These are phyloP conservation scores for Myoxocephalus aenaeus DNA, from an alignment of 2,797 vertebrate species.

Conservation along the genomic window DNA sequence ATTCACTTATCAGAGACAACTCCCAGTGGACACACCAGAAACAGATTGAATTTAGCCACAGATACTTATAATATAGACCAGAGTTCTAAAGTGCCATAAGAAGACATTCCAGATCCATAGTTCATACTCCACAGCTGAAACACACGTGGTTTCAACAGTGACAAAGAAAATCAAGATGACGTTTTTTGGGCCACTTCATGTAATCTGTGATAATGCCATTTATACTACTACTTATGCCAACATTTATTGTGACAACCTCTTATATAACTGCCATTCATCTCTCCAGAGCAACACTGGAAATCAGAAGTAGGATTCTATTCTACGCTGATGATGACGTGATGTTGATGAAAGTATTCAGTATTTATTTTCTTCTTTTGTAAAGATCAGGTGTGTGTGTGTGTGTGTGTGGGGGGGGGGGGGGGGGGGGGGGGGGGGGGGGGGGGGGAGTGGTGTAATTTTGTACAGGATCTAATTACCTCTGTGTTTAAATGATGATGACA, in stretches of 20 bases:
- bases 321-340: constrained; percentile 54
- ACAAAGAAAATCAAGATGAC: constrained; percentile 13
- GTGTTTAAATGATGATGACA: constrained; percentile 70
- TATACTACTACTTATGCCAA: constrained; percentile 37
- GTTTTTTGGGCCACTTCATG: constrained; percentile 35
- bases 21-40: constrained; percentile 1
- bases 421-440: constrained; percentile 44
- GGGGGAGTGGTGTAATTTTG: constrained; percentile 65
- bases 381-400: constrained; percentile 41
- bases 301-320: constrained; percentile 49
- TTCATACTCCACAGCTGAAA: constrained; percentile 12
- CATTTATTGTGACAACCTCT: constrained; percentile 68
- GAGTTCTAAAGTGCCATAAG: constrained; percentile 11
- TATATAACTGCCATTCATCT: constrained; percentile 54
- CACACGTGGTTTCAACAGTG: constrained; percentile 4
- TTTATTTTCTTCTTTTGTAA: constrained; percentile 70
- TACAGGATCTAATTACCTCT: constrained; percentile 80
- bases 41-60: neutral
- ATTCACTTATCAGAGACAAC: neutral
- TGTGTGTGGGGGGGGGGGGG: constrained; percentile 16
- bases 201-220: constrained; percentile 62
- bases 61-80: neutral
- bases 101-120: constrained; percentile 30
- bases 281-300: constrained; percentile 56
- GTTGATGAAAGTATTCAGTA: constrained; percentile 64